A percentile compares a stretch with the other conserved stretches of the same genome.
These are phyloP conservation scores for Smutsia temminckii DNA, from an alignment of 2,797 vertebrate genomes.

Conservation along the genomic window DNA sequence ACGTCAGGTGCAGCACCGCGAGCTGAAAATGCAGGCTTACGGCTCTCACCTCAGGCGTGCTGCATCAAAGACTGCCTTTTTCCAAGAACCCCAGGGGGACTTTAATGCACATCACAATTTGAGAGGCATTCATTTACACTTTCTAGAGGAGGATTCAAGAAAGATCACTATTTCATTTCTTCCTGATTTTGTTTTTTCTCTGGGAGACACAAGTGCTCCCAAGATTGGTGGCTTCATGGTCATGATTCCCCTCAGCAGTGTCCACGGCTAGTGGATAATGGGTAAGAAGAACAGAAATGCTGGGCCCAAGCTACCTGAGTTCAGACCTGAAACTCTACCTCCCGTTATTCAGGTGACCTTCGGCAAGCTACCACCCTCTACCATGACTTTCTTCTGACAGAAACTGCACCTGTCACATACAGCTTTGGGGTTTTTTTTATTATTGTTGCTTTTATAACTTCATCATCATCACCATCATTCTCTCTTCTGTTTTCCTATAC, in stretches of 20 bases:
- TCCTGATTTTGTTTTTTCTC: background rate
- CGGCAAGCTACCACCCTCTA: background rate
- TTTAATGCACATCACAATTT: background rate
- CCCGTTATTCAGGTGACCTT: background rate
- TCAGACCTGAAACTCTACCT: background rate
- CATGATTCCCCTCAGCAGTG: background rate
- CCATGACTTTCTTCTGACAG: background rate
- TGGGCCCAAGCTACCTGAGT: background rate
- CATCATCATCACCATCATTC: background rate
- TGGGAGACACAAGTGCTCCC: background rate
- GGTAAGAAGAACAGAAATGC: background rate
- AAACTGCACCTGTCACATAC: background rate
- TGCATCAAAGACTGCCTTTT: no score
- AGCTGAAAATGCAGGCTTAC: background rate
- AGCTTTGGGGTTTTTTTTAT: background rate
- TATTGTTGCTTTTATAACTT: background rate
- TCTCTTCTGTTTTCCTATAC: background rate
- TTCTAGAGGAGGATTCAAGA: background rate
- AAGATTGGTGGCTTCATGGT: background rate
- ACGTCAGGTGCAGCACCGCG: background rate
- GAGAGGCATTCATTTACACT: background rate
- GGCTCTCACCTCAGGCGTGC: background rate
- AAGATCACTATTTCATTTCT: background rate
- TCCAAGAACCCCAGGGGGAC: background rate
- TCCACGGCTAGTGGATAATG: background rate